Evolutionary conservation across 1,140 invertebrate species (phyloP).

Genomic region (Ostrea edulis): DNA sequence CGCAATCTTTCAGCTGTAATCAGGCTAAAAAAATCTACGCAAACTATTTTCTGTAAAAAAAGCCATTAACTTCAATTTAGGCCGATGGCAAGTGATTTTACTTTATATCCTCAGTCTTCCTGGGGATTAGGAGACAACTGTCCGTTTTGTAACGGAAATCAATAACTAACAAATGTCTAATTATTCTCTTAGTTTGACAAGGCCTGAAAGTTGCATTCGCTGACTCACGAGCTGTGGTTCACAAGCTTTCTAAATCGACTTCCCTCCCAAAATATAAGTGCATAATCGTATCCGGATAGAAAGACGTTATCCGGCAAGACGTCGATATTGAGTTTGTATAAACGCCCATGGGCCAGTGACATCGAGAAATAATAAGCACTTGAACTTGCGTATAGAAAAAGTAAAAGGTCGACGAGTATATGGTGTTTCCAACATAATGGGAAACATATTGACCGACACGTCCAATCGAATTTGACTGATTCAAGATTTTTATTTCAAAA

Average conservation of each 20-base stretch:
- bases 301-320: constrained; percentile 12
- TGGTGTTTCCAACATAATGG: neutral
- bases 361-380: neutral
- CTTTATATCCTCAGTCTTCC: constrained; percentile 23
- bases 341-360: neutral
- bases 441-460: constrained; percentile 35
- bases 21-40: constrained; percentile 29
- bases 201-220: constrained; percentile 3
- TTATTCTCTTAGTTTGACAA: constrained; percentile 12
- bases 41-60: constrained; percentile 32
- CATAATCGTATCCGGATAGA: constrained; percentile 31
- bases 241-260: constrained; percentile 15
- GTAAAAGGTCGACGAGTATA: constrained; percentile 13
- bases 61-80: constrained; percentile 30
- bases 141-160: constrained; percentile 38
- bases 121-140: constrained; percentile 28
- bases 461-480: neutral
- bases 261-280: neutral
- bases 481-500: constrained; percentile 1
- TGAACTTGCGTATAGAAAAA: neutral
- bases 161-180: constrained; percentile 24
- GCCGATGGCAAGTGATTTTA: constrained; percentile 36
- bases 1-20: constrained; percentile 16
- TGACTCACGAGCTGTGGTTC: constrained; percentile 21
- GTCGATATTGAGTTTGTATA: constrained; percentile 2